Conservation (phyloP, 2,888 invertebrate genomes). For the Luffia ferchaultella region DNA sequence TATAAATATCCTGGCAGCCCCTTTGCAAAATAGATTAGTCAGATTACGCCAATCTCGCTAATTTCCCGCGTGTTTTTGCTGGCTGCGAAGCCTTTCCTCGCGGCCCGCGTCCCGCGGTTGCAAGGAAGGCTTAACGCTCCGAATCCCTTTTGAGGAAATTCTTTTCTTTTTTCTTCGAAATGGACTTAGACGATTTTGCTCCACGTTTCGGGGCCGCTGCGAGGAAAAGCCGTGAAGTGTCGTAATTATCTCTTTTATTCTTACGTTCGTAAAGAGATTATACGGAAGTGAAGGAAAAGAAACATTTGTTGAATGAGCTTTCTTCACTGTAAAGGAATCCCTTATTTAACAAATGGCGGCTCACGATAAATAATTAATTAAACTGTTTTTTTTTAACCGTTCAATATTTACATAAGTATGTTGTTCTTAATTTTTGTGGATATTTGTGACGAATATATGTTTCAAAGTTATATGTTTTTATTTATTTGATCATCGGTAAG, state of each 20-base stretch:
- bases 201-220: slow-evolving; percentile 47
- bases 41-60: slow-evolving; percentile 67
- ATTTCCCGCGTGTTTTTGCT: slow-evolving; percentile 63
- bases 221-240: slow-evolving; percentile 55
- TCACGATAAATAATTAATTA: too few relatives aligned
- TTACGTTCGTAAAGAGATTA: slow-evolving; percentile 17
- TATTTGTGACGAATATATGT: too few relatives aligned
- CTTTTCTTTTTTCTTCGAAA: slow-evolving; percentile 51
- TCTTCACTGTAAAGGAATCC: not conserved
- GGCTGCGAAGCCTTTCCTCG: slow-evolving; percentile 55
- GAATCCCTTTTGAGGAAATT: slow-evolving; percentile 55
- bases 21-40: slow-evolving; percentile 64
- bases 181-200: slow-evolving; percentile 58
- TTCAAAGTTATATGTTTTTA: too few relatives aligned
- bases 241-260: slow-evolving; percentile 42
- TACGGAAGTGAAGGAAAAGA: slow-evolving; percentile 4
- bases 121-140: slow-evolving; percentile 35
- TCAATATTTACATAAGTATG: too few relatives aligned
- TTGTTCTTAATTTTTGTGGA: too few relatives aligned
- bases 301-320: not conserved
- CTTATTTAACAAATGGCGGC: not conserved
- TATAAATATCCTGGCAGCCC: slow-evolving; percentile 15
- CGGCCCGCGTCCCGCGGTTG: slow-evolving; percentile 41
- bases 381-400: too few relatives aligned
- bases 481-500: too few relatives aligned